phyloP scores from a whole-genome alignment of 2,113 vertebrate species.

The Symphodus melops region DNA sequence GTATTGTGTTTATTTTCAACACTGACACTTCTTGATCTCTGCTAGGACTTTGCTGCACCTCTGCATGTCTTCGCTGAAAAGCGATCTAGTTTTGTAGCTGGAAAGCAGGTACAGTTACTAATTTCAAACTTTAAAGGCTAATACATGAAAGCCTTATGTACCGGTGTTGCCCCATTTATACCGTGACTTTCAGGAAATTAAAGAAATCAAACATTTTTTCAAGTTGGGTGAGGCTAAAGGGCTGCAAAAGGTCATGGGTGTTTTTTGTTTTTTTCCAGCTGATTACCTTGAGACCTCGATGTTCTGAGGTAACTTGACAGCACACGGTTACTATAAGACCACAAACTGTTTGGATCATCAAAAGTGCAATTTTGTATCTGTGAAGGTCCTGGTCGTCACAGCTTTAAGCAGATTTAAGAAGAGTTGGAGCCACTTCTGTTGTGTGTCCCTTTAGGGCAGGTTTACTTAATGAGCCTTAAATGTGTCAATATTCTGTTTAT shows the following conservation, averaged over 20 bases:
- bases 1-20: too few species aligned
- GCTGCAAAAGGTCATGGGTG: background rate
- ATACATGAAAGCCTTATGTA: background rate
- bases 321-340: slow-evolving; percentile 14
- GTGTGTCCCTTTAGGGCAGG: slow-evolving; percentile 2
- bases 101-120: background rate
- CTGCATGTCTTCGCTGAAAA: background rate
- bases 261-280: slow-evolving; percentile 15
- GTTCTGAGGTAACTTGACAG: slow-evolving; percentile 30
- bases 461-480: slow-evolving; percentile 46
- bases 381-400: slow-evolving; percentile 22
- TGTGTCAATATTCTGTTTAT: slow-evolving; percentile 1
- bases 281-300: slow-evolving; percentile 3
- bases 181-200: background rate
- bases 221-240: background rate
- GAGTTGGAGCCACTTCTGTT: background rate
- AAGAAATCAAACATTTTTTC: background rate
- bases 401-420: background rate
- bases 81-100: background rate
- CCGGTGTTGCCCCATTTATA: background rate
- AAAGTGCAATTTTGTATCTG: slow-evolving; percentile 25
- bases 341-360: slow-evolving; percentile 10
- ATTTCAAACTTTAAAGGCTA: background rate
- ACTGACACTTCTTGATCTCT: background rate
- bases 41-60: background rate